Evolutionary conservation across 2,113 vertebrate species (phyloP).

Genomic region (Austrofundulus limnaeus): DNA sequence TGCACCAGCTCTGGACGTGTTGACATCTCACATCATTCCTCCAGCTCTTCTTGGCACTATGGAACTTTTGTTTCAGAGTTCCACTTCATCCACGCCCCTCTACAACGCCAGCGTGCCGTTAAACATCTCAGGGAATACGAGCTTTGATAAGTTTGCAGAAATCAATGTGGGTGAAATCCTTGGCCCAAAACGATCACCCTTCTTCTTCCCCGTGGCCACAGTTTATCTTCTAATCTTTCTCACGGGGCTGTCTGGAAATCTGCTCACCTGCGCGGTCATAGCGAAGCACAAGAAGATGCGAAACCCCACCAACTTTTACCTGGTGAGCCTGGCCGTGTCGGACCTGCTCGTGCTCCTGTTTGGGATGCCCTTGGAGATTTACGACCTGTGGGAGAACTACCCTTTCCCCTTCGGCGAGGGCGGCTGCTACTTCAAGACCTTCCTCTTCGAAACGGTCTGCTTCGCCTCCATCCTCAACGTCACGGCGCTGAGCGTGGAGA

Average conservation of each 20-base stretch:
- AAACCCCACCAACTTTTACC: conserved; percentile 81
- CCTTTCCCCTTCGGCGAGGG: conserved; percentile 80
- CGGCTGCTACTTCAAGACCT: conserved; percentile 81
- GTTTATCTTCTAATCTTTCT: conserved; percentile 80
- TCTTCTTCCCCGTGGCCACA: conserved; percentile 73
- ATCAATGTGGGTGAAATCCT: conserved; percentile 72
- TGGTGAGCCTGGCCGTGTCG: conserved; percentile 78
- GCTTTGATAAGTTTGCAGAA: conserved; percentile 48
- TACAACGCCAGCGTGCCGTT: conserved; percentile 45
- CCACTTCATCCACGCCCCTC: conserved; percentile 35
- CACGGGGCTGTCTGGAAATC: conserved; percentile 76
- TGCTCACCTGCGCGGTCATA: conserved; percentile 81
- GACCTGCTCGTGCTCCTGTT: conserved; percentile 80
- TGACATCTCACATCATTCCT: conserved; percentile 7
- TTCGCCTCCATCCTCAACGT: conserved; percentile 83
- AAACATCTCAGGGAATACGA: conserved; percentile 61
- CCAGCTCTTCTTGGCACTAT: conserved; percentile 45
- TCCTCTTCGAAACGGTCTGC: conserved; percentile 82
- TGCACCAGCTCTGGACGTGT: conserved; percentile 7
- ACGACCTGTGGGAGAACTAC: conserved; percentile 83
- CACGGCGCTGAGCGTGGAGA: conserved; percentile 78
- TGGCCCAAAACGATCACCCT: conserved; percentile 79
- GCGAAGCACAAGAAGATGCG: conserved; percentile 80
- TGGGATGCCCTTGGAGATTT: conserved; percentile 82
- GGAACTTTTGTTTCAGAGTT: conserved; percentile 54